Evolutionary conservation across 2,888 invertebrate species (phyloP).

Genomic region (Ophion slaviceki): DNA sequence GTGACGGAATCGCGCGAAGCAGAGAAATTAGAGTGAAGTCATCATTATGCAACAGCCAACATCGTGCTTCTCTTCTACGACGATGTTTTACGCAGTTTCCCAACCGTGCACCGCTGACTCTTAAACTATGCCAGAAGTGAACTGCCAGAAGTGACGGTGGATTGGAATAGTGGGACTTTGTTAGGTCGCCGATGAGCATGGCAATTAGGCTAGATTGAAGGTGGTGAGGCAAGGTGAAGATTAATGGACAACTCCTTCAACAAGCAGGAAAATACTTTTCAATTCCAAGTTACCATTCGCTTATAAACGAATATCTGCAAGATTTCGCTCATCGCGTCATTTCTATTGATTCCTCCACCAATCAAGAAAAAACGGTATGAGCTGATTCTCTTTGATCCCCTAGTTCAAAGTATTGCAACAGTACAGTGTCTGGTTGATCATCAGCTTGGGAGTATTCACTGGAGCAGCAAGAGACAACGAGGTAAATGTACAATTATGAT

Average conservation of each 20-base stretch:
- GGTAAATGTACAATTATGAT: slow-evolving; percentile 51
- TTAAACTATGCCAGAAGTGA: slow-evolving; percentile 23
- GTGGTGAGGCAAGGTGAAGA: background rate
- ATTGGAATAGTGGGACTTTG: background rate
- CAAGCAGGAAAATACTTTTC: background rate
- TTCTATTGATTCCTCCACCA: no score
- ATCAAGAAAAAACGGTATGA: background rate
- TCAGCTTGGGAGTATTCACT: background rate
- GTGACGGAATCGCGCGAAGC: slow-evolving; percentile 47
- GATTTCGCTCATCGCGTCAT: no score
- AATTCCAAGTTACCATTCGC: background rate
- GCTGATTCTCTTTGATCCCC: background rate
- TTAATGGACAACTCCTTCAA: background rate
- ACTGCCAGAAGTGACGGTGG: slow-evolving; percentile 14
- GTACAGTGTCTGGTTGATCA: background rate
- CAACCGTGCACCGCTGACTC: slow-evolving; percentile 29
- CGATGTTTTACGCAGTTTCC: slow-evolving; percentile 31
- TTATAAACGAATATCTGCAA: no score
- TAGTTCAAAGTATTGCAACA: background rate
- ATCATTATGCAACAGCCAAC: slow-evolving; percentile 62
- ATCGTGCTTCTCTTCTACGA: slow-evolving; percentile 12
- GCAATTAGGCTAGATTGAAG: background rate
- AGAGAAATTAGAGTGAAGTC: slow-evolving; percentile 63
- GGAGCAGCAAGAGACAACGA: slow-evolving; percentile 9
- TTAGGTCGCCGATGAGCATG: background rate